Evolutionary conservation across 2,888 invertebrate genomes (phyloP).

Genomic region (Perizoma affinitatum): DNA sequence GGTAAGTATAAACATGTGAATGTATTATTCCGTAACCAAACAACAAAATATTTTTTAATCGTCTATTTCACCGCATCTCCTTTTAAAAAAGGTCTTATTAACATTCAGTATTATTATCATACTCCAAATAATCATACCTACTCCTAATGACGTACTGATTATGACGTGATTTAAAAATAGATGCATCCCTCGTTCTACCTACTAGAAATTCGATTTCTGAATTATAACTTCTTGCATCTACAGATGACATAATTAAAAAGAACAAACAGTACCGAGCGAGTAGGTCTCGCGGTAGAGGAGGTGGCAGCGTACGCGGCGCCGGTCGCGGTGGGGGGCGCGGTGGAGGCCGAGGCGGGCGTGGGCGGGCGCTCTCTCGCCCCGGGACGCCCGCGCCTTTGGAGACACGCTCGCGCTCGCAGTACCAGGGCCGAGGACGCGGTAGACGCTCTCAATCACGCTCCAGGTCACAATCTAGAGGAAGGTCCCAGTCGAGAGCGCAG

Average conservation of each 20-base stretch:
- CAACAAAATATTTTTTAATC: neutral
- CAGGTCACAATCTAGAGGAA: slow-evolving; percentile 48
- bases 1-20: slow-evolving; percentile 53
- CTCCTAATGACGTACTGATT: no score
- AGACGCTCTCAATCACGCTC: slow-evolving; percentile 56
- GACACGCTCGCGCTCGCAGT: slow-evolving; percentile 48
- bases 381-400: slow-evolving; percentile 49
- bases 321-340: slow-evolving; percentile 43
- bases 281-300: slow-evolving; percentile 66
- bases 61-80: no score
- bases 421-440: slow-evolving; percentile 51
- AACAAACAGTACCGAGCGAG: slow-evolving; percentile 62
- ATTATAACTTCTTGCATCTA: no score
- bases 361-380: slow-evolving; percentile 52
- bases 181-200: no score
- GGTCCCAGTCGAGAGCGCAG: slow-evolving; percentile 43
- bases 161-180: no score
- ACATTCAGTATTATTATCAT: no score
- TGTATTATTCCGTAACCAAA: slow-evolving; percentile 1
- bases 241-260: slow-evolving; percentile 76
- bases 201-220: no score
- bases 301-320: slow-evolving; percentile 37
- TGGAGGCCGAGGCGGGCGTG: slow-evolving; percentile 48
- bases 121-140: no score
- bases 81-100: no score